Percentiles rank a stretch among this genome's conserved stretches.
phyloP scores from a whole-genome alignment of 2,888 invertebrate species.

The Xestia xanthographa region DNA sequence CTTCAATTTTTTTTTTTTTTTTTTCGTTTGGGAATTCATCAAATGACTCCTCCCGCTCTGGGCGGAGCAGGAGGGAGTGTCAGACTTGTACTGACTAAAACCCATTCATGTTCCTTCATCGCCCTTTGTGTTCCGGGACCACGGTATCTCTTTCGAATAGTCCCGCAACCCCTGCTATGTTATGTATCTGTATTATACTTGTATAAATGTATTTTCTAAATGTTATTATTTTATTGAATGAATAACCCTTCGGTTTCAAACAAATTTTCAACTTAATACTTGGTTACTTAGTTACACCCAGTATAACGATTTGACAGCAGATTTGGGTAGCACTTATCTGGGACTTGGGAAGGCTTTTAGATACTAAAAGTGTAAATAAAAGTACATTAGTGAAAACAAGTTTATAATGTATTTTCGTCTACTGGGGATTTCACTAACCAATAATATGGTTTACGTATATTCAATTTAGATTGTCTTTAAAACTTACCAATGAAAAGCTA shows the following conservation, averaged over 20 bases:
- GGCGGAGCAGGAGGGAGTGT: too few relatives aligned
- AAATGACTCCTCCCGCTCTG: too few relatives aligned
- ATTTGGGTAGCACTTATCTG: conserved; percentile 9
- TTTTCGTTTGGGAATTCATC: too few relatives aligned
- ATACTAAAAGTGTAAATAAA: not conserved
- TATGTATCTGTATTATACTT: not conserved
- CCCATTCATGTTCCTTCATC: too few relatives aligned
- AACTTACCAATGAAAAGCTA: conserved; percentile 11
- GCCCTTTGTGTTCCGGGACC: too few relatives aligned
- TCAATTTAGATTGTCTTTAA: not conserved
- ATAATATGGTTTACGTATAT: not conserved
- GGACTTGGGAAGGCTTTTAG: conserved; percentile 10
- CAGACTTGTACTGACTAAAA: too few relatives aligned
- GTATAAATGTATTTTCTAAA: not conserved
- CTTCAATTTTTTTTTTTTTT: too few relatives aligned
- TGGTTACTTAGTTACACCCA: not conserved
- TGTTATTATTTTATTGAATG: not conserved
- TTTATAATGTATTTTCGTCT: conserved; percentile 1
- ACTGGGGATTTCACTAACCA: not conserved
- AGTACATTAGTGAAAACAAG: not conserved
- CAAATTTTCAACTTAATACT: not conserved
- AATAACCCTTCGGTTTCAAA: not conserved
- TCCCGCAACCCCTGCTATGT: too few relatives aligned
- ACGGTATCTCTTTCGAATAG: too few relatives aligned
- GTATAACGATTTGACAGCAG: not conserved